Conservation (phyloP, 2,113 vertebrate genomes). For the Pelmatolapia mariae region DNA sequence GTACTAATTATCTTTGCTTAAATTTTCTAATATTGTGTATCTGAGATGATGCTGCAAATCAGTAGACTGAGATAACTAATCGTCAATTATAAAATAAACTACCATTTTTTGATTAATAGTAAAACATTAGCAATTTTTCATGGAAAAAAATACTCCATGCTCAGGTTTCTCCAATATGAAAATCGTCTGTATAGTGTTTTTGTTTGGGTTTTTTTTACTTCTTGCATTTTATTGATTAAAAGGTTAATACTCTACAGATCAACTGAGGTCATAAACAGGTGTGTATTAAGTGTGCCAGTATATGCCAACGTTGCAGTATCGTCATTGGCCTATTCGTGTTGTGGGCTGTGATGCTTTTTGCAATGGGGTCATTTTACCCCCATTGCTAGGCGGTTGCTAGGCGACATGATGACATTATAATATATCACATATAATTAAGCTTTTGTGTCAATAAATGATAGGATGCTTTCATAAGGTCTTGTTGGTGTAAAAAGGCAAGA, state of each 20-base stretch:
- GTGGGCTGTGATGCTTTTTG: not conserved
- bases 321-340: accelerated
- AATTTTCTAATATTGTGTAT: not conserved
- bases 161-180: not conserved
- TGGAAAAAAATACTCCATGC: not conserved
- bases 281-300: not conserved
- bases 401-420: not conserved
- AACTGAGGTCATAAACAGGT: not conserved
- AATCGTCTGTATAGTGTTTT: accelerated
- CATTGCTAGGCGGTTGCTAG: not conserved
- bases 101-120: not conserved
- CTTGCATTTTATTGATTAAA: not conserved
- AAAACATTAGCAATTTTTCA: accelerated
- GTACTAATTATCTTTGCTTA: not conserved
- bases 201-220: accelerated
- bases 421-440: not conserved
- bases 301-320: not conserved
- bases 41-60: accelerated
- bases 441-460: not conserved
- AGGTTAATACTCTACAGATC: not conserved
- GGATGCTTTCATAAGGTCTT: accelerated
- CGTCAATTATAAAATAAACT: not conserved
- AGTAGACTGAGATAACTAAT: not conserved
- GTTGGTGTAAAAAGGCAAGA: not conserved
- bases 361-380: not conserved